phyloP scores from a whole-genome alignment of 1,140 invertebrate genomes.

The Cryptotermes secundus region DNA sequence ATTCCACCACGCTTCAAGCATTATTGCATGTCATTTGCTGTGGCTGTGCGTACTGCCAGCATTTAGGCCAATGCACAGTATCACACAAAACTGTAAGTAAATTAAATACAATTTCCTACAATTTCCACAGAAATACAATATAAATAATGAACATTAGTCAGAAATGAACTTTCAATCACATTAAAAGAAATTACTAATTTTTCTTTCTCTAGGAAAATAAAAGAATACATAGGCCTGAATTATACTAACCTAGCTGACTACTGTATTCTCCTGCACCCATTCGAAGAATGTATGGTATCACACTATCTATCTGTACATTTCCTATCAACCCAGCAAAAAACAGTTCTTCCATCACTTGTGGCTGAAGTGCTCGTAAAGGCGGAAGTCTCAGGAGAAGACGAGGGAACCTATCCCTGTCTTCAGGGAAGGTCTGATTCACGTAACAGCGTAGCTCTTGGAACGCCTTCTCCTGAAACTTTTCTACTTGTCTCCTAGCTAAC shows the following conservation, averaged over 20 bases:
- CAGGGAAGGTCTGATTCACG: constrained; percentile 51
- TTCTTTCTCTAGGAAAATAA: too few species aligned
- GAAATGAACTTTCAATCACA: not conserved
- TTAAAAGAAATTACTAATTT: not conserved
- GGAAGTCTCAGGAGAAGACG: constrained; percentile 74
- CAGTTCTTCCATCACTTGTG: constrained; percentile 82
- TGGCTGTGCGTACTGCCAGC: too few species aligned
- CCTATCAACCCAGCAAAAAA: constrained; percentile 91
- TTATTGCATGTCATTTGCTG: too few species aligned
- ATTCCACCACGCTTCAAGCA: too few species aligned
- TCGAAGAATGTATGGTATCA: constrained; percentile 87
- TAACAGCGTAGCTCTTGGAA: constrained; percentile 68
- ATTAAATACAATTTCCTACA: too few species aligned
- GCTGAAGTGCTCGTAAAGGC: constrained; percentile 73
- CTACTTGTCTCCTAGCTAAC: constrained; percentile 51
- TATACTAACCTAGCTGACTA: constrained; percentile 28
- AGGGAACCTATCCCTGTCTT: constrained; percentile 61
- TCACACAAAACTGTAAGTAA: too few species aligned
- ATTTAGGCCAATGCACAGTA: too few species aligned
- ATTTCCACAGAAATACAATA: too few species aligned
- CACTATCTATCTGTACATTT: constrained; percentile 88
- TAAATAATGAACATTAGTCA: too few species aligned
- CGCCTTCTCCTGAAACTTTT: constrained; percentile 71
- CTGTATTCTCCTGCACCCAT: constrained; percentile 32
- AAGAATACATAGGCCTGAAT: too few species aligned